These are phyloP conservation scores for Todiramphus chloris DNA, from an alignment of 2,113 vertebrate genomes.

Conservation along the genomic window DNA sequence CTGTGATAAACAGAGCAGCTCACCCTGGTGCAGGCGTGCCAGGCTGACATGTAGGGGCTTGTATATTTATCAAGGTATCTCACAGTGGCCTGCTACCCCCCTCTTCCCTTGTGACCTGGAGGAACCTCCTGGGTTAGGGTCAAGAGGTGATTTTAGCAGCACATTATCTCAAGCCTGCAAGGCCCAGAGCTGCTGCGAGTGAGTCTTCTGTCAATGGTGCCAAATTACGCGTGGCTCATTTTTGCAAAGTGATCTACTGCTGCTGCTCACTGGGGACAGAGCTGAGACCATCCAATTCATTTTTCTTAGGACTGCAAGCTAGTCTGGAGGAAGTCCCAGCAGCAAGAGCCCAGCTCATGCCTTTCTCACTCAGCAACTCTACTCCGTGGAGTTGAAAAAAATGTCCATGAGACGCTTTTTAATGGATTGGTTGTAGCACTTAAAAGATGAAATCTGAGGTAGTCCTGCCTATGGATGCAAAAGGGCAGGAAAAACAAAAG, in stretches of 20 bases:
- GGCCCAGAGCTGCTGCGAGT: constrained; percentile 30
- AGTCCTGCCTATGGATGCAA: background rate
- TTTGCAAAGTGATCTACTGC: constrained; percentile 71
- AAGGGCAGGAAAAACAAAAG: background rate
- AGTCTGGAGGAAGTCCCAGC: constrained; percentile 58
- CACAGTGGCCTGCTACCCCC: background rate
- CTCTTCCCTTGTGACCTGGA: constrained; percentile 33
- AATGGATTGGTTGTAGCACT: background rate
- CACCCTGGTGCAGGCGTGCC: background rate
- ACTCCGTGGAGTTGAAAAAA: constrained; percentile 48
- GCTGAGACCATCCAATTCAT: constrained; percentile 60
- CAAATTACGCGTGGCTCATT: constrained; percentile 70
- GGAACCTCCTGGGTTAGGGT: constrained; percentile 57
- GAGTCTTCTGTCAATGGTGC: constrained; percentile 64
- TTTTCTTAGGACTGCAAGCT: constrained; percentile 64
- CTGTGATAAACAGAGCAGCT: constrained; percentile 18
- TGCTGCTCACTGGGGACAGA: constrained; percentile 58
- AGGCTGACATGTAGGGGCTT: background rate
- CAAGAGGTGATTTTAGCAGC: constrained; percentile 66
- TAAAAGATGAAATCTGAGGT: background rate
- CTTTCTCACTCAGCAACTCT: constrained; percentile 73
- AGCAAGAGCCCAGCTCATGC: constrained; percentile 6
- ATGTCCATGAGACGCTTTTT: constrained; percentile 28
- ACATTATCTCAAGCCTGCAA: constrained; percentile 56
- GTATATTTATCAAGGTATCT: constrained; percentile 52